These are phyloP conservation scores for Gorsachius goisagi DNA, from an alignment of 2,113 vertebrate genomes.

Conservation along the genomic window DNA sequence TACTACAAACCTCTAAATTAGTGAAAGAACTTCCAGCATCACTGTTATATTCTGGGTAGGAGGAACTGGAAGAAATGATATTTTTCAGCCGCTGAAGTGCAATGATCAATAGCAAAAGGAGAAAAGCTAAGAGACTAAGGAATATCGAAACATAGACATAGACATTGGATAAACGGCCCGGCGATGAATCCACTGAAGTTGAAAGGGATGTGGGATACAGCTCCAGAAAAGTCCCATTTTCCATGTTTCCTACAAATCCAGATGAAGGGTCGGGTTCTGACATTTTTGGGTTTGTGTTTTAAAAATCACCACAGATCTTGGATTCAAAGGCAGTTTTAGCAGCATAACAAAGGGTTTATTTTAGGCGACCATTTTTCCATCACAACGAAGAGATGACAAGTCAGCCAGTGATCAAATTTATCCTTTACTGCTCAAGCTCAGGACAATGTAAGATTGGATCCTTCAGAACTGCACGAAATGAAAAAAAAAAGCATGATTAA, in stretches of 20 bases:
- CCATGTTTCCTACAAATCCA: slow-evolving; percentile 66
- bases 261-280: slow-evolving; percentile 67
- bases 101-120: slow-evolving; percentile 90
- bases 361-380: not conserved
- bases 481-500: not conserved
- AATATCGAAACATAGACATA: slow-evolving; percentile 96
- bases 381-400: not conserved
- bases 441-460: not conserved
- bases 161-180: slow-evolving; percentile 82
- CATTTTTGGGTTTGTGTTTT: slow-evolving; percentile 57
- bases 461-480: not conserved
- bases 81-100: slow-evolving; percentile 97
- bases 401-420: not conserved
- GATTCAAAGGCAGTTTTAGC: slow-evolving; percentile 16
- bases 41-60: slow-evolving; percentile 88
- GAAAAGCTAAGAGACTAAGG: slow-evolving; percentile 90
- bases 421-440: not conserved
- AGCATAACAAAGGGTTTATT: not conserved
- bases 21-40: slow-evolving; percentile 94
- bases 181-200: slow-evolving; percentile 81
- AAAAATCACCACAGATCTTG: slow-evolving; percentile 8
- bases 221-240: slow-evolving; percentile 87
- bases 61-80: slow-evolving; percentile 92
- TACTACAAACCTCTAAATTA: slow-evolving; percentile 96
- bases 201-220: slow-evolving; percentile 87